These are phyloP conservation scores for Heterocephalus glaber DNA, from an alignment of 2,113 vertebrate genomes.

Conservation along the genomic window DNA sequence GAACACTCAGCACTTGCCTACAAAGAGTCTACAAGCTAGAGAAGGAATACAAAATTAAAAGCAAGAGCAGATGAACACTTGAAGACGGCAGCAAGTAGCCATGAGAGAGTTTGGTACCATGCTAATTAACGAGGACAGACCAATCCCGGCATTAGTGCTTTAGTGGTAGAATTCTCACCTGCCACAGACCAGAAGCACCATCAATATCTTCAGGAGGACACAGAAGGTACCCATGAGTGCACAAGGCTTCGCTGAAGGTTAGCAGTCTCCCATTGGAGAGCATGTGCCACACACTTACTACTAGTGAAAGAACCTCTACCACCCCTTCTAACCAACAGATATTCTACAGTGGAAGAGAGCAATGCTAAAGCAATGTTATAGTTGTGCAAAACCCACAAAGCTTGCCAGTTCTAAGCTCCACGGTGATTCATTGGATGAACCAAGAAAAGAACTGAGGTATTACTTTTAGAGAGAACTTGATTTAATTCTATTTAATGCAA, in stretches of 20 bases:
- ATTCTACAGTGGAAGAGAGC: background rate
- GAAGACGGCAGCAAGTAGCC: background rate
- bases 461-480: conserved; percentile 56
- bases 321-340: background rate
- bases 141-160: too few species aligned
- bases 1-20: background rate
- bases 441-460: conserved; percentile 45
- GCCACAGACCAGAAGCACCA: background rate
- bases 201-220: rapidly evolving
- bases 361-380: background rate
- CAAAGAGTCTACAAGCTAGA: background rate
- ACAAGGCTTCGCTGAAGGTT: background rate
- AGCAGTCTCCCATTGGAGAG: background rate
- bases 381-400: background rate
- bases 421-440: background rate
- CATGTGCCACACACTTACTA: background rate
- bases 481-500: conserved; percentile 67
- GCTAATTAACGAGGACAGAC: background rate
- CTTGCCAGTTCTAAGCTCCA: background rate
- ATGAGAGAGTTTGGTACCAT: rapidly evolving
- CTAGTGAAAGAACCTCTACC: background rate
- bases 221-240: rapidly evolving
- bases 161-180: too few species aligned
- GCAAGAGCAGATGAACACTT: background rate
- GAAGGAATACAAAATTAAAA: background rate